Evolutionary conservation across 1,140 invertebrate genomes (phyloP).

Genomic region (Lasioglossum albipes): DNA sequence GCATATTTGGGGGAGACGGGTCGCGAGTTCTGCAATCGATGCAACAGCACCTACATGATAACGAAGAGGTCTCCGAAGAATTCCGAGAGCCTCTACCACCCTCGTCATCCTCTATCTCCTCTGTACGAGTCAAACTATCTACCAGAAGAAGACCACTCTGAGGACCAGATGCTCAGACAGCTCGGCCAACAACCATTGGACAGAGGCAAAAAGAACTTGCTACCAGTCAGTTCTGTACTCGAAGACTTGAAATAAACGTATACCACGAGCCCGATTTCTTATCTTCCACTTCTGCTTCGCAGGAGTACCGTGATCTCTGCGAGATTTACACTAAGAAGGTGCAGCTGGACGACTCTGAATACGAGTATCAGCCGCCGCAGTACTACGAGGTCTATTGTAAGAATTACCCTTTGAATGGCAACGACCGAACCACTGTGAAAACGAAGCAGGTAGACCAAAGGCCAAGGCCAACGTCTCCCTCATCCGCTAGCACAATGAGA

Average conservation of each 20-base stretch:
- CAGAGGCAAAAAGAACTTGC: constrained; percentile 58
- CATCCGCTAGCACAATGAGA: too few relatives aligned
- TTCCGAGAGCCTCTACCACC: neutral
- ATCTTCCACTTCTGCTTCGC: constrained; percentile 18
- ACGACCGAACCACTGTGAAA: neutral
- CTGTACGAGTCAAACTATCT: constrained; percentile 43
- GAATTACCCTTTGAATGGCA: constrained; percentile 51
- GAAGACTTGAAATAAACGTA: neutral
- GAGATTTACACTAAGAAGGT: constrained; percentile 71
- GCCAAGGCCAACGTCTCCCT: neutral
- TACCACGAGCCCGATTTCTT: neutral
- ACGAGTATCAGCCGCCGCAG: constrained; percentile 76
- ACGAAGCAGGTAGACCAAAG: constrained; percentile 62
- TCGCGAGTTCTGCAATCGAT: constrained; percentile 28
- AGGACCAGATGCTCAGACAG: constrained; percentile 17
- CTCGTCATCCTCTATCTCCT: neutral
- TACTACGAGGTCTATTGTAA: constrained; percentile 77
- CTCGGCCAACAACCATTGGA: constrained; percentile 9
- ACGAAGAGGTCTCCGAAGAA: neutral
- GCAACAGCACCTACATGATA: constrained; percentile 48
- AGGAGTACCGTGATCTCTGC: constrained; percentile 78
- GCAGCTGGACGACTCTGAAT: constrained; percentile 70
- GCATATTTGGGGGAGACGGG: constrained; percentile 30
- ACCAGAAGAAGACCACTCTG: constrained; percentile 50
- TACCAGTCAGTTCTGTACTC: constrained; percentile 53